These are phyloP conservation scores for Aphyosemion australe DNA, from an alignment of 2,113 vertebrate genomes.

Conservation along the genomic window DNA sequence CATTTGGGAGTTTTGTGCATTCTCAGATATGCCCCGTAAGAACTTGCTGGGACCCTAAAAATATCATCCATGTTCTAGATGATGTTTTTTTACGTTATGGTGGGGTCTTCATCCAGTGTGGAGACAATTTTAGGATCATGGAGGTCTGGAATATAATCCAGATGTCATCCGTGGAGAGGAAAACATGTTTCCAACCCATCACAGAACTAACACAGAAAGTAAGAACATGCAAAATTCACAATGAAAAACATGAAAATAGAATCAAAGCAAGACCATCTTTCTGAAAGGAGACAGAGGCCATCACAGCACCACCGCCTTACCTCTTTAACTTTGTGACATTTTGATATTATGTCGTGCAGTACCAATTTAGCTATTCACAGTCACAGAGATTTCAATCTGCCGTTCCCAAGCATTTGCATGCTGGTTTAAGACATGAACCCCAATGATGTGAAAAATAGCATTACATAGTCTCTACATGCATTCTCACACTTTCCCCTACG, in stretches of 20 bases:
- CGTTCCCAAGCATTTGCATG: background rate
- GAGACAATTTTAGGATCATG: too few relatives aligned
- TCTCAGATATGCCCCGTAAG: too few relatives aligned
- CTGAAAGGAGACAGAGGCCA: background rate
- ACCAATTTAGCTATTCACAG: background rate
- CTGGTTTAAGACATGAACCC: background rate
- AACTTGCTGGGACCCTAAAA: too few relatives aligned
- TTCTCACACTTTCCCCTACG: conserved; percentile 19
- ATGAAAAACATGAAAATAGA: background rate
- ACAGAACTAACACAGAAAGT: background rate
- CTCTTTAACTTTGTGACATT: background rate
- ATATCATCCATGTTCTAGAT: too few relatives aligned
- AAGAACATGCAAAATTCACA: background rate
- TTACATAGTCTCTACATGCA: conserved; percentile 13
- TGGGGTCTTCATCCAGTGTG: too few relatives aligned
- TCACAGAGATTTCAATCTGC: background rate
- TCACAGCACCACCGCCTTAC: background rate
- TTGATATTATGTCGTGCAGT: background rate
- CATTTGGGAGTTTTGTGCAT: too few relatives aligned
- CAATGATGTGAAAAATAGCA: conserved; percentile 22
- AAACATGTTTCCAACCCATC: too few relatives aligned
- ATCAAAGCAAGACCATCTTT: background rate
- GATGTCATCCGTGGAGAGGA: too few relatives aligned
- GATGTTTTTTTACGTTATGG: too few relatives aligned
- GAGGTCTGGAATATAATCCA: too few relatives aligned